phyloP scores from a whole-genome alignment of 1,140 invertebrate species.

The Zelostemma sp. region DNA sequence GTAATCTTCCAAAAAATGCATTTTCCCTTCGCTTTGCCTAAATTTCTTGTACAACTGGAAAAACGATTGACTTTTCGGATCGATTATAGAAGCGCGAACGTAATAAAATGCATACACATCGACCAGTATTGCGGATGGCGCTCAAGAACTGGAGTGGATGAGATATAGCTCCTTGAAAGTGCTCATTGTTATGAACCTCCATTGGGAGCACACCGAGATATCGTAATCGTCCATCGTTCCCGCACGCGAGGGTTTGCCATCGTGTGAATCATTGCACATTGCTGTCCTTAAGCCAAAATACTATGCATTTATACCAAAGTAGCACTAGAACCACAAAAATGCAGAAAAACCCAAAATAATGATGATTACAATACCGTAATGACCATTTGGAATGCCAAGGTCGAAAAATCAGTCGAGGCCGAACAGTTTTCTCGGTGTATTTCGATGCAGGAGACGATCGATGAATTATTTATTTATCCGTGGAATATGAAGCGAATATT shows the following conservation, averaged over 20 bases:
- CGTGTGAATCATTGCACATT: slow-evolving; percentile 47
- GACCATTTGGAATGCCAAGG: too few relatives aligned
- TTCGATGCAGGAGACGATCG: slow-evolving; percentile 23
- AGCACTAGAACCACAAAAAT: too few relatives aligned
- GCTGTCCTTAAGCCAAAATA: slow-evolving; percentile 18
- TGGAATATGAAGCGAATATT: slow-evolving; percentile 35
- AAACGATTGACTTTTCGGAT: slow-evolving; percentile 17
- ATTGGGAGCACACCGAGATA: slow-evolving; percentile 44
- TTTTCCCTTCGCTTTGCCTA: background rate
- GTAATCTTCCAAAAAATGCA: too few relatives aligned
- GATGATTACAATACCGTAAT: too few relatives aligned
- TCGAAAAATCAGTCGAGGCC: background rate
- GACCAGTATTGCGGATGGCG: slow-evolving; percentile 29
- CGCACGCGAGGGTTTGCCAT: slow-evolving; percentile 30
- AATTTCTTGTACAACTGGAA: too few relatives aligned
- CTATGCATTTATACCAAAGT: too few relatives aligned
- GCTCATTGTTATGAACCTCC: slow-evolving; percentile 50
- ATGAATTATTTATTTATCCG: slow-evolving; percentile 50
- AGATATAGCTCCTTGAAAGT: slow-evolving; percentile 52
- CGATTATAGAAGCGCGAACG: slow-evolving; percentile 23
- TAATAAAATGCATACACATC: slow-evolving; percentile 35
- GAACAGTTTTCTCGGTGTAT: background rate
- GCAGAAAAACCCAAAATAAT: too few relatives aligned
- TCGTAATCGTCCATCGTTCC: slow-evolving; percentile 52
- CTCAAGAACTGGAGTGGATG: slow-evolving; percentile 37